phyloP scores from a whole-genome alignment of 2,888 invertebrate genomes.

The Congeria kusceri region DNA sequence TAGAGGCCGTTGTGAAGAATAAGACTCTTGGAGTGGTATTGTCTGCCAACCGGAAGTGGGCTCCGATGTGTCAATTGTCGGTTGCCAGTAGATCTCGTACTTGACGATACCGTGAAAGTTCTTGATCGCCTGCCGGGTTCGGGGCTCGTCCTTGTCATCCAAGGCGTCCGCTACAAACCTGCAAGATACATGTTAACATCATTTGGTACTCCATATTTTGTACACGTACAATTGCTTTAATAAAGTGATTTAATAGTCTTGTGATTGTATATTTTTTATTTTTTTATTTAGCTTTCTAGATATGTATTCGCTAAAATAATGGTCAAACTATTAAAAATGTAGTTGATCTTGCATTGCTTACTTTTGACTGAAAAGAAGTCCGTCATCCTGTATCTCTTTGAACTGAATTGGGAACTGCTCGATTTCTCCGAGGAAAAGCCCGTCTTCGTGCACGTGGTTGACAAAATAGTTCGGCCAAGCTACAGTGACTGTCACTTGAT shows the following conservation, averaged over 20 bases:
- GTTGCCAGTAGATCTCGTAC: conserved; percentile 34
- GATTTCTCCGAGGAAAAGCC: conserved; percentile 28
- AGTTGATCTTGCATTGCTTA: conserved; percentile 1
- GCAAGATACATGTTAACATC: neutral
- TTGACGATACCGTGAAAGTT: conserved; percentile 61
- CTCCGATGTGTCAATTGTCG: neutral
- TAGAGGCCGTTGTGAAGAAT: neutral
- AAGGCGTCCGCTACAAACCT: conserved; percentile 21
- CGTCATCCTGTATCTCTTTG: conserved; percentile 35
- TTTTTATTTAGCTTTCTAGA: too few relatives aligned
- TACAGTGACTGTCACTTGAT: conserved; percentile 15
- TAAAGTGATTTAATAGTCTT: too few relatives aligned
- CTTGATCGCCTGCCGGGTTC: conserved; percentile 24
- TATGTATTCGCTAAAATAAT: too few relatives aligned
- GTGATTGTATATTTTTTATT: too few relatives aligned
- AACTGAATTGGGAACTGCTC: conserved; percentile 41
- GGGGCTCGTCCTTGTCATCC: conserved; percentile 48
- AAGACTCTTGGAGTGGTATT: neutral
- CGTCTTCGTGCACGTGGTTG: conserved; percentile 41
- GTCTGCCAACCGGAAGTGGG: neutral
- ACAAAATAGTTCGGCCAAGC: conserved; percentile 55
- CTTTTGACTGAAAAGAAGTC: conserved; percentile 23
- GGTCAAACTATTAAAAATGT: too few relatives aligned
- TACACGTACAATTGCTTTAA: too few relatives aligned
- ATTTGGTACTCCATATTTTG: too few relatives aligned